Base-by-base conservation (phyloP, 2,113 vertebrate species). In the Neogale vison region DNA sequence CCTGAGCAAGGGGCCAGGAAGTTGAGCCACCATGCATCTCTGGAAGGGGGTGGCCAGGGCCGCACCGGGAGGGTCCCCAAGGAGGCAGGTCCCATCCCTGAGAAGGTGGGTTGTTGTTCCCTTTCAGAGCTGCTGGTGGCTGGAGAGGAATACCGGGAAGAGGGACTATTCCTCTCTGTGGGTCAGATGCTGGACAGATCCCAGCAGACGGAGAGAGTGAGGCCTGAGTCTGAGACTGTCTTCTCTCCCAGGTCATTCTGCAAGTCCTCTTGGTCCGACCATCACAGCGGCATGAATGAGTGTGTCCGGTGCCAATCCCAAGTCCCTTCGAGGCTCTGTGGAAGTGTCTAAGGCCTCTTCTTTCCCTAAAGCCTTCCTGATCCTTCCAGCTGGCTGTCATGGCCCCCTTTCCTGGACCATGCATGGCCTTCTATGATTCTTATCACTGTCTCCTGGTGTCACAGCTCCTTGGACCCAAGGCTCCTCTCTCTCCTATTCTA, bases 1-100 rank as follows among this genome's bases (percentile, higher is more conserved):
- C n/a, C 39, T 3, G 17, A 34, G 52, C 0, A 0, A 50, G 42
- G 2, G 24, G 6, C 67, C 52, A 4, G 39, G 74, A 14, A 34
- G 34, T n/a, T 3, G 36, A 52, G 83, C 67, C 34, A 3, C 47
- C 17, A 1, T 0, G 1, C 26, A 8, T 45, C 65, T n/a, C n/a
- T n/a, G 71, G 36, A 45, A 31, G 2, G 3, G 1, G 42, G 20
- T 10, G 4, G 36, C 29, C 0, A 21, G 4, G 21, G 24, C 45
- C 20, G 5, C 15, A 4, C 29, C 1, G 20, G 67, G 31, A 52
- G 80, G 34, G 80, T 13, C n/a, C 65, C 81, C n/a, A 4, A 8
- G n/a, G 15, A 65, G 61, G 72, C 21, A 69, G 67, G 17, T 8
- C 67, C 18, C 34, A 6, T 61, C 39, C 50, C 26, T 55, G 52